These are phyloP conservation scores for Excalfactoria chinensis DNA, from an alignment of 2,113 vertebrate genomes.

Conservation along the genomic window DNA sequence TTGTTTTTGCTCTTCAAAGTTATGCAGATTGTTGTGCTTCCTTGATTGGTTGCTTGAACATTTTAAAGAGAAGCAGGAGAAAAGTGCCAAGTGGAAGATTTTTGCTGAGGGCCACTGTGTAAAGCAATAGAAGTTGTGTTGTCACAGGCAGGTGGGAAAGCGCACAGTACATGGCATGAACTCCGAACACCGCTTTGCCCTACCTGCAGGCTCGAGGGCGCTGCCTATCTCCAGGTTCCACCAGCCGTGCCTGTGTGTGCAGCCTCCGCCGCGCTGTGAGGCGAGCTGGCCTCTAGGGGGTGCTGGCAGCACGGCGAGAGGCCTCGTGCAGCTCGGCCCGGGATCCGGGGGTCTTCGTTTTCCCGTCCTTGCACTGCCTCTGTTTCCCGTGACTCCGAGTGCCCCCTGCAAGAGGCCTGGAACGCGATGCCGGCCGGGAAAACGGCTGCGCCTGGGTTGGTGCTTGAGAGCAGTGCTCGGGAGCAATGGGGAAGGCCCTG, in stretches of 20 bases:
- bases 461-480: neutral
- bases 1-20: neutral
- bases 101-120: neutral
- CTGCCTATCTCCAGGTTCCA: no score
- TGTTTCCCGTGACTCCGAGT: no score
- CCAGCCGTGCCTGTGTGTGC: no score
- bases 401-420: neutral
- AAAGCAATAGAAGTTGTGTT: neutral
- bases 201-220: no score
- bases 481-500: fast-evolving
- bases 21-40: neutral
- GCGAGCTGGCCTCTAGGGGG: conserved; percentile 45
- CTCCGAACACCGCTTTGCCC: neutral
- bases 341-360: neutral
- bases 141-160: neutral
- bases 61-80: neutral
- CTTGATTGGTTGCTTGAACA: neutral
- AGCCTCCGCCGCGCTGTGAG: neutral
- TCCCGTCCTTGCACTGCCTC: neutral
- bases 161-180: neutral
- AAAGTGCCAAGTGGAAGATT: neutral
- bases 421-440: neutral
- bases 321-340: neutral
- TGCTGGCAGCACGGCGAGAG: conserved; percentile 18
- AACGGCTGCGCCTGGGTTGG: fast-evolving